Evolutionary conservation across 1,140 invertebrate species (phyloP), one percentile per base, ranked within the genome.

Genomic region (Pseudomyrmex concolor): DNA sequence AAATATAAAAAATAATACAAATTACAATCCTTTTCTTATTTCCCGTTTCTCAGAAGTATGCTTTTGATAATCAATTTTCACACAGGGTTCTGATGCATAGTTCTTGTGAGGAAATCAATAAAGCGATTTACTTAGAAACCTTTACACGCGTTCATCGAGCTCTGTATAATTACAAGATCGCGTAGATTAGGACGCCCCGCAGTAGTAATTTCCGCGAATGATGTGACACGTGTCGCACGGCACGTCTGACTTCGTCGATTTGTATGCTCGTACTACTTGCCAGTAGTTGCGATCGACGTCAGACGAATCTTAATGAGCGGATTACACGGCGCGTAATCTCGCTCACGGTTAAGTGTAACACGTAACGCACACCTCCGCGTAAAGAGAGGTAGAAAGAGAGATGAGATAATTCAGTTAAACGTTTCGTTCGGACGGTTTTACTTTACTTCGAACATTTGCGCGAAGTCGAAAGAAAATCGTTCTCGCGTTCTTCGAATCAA

Each of bases 181-280:
- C 50, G 10, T 7, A 10, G 12, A 15, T 10, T 19, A 19, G 19
- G 66, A 15, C 9, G 34, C 48, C 55, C 8, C 1, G 10, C n/a
- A 17, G 0, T 59, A 19, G 48, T 12, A 50, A 76, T 83, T 76
- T 76, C 25, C 54, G 45, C 25, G 25, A 22, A 10, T 1, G n/a
- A 9, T 17, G 12, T 70, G 51, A 70, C 66, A 68, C 34, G 19
- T 70, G 63, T 55, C 34, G 62, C 60, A 48, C 63, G 19, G 17
- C 25, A 19, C 50, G 83, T 63, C 76, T 17, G 83, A 72, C 50
- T 48, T 45, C 10, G 19, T 15, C 25, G 66, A 80, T 84, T 70
- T 15, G 50, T 54, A 19, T 66, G 45, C 19, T 76, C 17, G 22
- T 59, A 66, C 86, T 80, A 87, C 86, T 87, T 84, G 68, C 72